These are phyloP conservation scores for Mimachlamys varia DNA, from an alignment of 2,888 invertebrate species.

Conservation along the genomic window DNA sequence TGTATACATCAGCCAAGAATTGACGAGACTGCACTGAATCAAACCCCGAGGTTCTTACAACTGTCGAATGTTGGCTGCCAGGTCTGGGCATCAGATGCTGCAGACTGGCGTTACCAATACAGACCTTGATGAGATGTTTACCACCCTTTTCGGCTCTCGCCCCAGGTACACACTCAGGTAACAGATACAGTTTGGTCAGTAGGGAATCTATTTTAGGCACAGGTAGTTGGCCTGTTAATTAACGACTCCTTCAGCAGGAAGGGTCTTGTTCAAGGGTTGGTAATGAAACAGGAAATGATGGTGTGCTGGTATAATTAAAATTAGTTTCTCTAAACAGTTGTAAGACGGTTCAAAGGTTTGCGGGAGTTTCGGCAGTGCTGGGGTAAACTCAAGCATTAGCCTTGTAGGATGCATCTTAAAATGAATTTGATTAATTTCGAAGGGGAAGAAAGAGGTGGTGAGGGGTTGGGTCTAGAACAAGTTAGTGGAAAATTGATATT, in stretches of 20 bases:
- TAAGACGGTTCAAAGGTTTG: neutral
- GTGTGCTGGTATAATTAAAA: neutral
- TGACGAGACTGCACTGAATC: neutral
- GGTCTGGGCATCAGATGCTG: neutral
- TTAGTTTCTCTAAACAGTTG: neutral
- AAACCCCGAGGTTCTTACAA: neutral
- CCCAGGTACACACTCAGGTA: constrained; percentile 6
- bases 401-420: neutral
- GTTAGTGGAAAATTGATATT: neutral
- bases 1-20: neutral
- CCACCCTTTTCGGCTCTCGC: neutral
- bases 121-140: too few relatives aligned
- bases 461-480: neutral
- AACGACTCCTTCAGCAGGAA: neutral
- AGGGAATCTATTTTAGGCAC: neutral
- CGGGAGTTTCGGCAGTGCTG: neutral
- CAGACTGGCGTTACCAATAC: neutral
- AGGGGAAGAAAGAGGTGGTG: neutral
- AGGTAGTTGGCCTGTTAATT: neutral
- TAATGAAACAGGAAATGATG: constrained; percentile 13
- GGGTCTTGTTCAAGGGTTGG: neutral
- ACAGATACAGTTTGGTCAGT: constrained; percentile 8
- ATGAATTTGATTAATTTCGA: neutral
- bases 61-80: neutral
- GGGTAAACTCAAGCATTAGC: neutral